These are phyloP conservation scores for Luscinia megarhynchos DNA, from an alignment of 2,797 vertebrate genomes.

Conservation along the genomic window DNA sequence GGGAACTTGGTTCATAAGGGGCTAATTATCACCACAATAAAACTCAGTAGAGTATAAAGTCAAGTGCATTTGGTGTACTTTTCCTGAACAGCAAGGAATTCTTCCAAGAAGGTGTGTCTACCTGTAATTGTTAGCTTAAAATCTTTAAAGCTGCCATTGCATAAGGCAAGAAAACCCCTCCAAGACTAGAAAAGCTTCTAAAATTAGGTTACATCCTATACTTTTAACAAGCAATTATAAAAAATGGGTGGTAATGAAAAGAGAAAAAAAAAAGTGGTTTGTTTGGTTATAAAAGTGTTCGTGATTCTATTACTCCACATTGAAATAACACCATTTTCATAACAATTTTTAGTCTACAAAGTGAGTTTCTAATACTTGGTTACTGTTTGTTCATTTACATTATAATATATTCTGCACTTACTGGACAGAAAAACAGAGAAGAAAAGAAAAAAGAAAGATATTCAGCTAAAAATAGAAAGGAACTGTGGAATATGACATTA, in stretches of 20 bases:
- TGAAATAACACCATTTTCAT: neutral
- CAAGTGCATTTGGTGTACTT: neutral
- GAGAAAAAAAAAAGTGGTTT: neutral
- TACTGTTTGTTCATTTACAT: neutral
- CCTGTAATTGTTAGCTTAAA: neutral
- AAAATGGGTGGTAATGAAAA: neutral
- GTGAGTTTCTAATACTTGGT: neutral
- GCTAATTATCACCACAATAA: neutral
- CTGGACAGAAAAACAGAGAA: neutral
- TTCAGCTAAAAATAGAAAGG: neutral
- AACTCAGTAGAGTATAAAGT: neutral
- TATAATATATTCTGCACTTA: neutral
- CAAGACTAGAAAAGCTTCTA: neutral
- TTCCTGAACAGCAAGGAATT: neutral
- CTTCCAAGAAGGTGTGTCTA: neutral
- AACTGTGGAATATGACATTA: neutral
- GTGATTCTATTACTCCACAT: neutral
- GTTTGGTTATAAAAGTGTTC: neutral
- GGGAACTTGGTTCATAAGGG: neutral
- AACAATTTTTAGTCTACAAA: neutral
- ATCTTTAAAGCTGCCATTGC: neutral
- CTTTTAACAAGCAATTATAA: neutral
- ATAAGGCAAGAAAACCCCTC: neutral
- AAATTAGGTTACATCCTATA: neutral
- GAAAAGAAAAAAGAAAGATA: neutral